Conservation (phyloP, 2,113 vertebrate species). For the Chelonoidis abingdonii region DNA sequence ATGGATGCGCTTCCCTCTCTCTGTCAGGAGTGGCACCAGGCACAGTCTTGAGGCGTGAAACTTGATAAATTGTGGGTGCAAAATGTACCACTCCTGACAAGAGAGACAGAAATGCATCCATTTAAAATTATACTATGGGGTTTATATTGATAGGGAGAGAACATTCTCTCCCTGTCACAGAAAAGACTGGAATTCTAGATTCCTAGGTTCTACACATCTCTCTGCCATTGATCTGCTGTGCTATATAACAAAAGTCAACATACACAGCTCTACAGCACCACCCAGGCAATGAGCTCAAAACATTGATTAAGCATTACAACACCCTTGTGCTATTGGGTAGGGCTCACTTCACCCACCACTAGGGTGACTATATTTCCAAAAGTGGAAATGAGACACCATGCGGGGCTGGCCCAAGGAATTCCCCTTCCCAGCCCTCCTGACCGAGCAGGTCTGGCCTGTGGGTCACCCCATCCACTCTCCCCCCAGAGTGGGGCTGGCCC, state of each 20-base stretch:
- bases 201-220: background rate
- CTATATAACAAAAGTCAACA: background rate
- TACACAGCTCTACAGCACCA: background rate
- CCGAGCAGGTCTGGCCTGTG: too few species aligned
- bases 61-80: background rate
- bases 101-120: background rate
- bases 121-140: background rate
- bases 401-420: too few species aligned
- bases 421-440: too few species aligned
- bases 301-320: background rate
- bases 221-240: background rate
- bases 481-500: too few species aligned
- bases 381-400: too few species aligned
- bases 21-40: constrained; percentile 46
- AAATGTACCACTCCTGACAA: background rate
- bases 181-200: background rate
- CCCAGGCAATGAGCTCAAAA: background rate
- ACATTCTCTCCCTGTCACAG: background rate
- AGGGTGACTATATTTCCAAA: too few species aligned
- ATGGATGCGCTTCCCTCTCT: background rate
- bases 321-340: background rate
- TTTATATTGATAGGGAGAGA: background rate
- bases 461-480: too few species aligned
- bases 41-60: background rate
- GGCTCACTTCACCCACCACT: background rate